Evolutionary conservation across 2,888 invertebrate genomes (phyloP).

Genomic region (Lepeophtheirus nordmannii): DNA sequence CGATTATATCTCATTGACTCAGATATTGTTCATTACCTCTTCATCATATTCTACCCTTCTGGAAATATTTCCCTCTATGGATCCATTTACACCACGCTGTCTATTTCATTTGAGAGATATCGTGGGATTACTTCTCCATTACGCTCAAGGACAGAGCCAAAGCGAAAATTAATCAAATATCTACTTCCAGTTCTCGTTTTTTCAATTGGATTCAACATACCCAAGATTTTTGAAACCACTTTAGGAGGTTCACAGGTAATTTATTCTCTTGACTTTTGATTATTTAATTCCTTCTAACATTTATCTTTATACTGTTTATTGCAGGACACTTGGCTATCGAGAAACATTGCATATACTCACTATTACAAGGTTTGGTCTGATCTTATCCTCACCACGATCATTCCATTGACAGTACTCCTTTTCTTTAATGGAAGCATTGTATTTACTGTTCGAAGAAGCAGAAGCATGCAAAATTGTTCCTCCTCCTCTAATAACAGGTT

Average conservation of each 20-base stretch:
- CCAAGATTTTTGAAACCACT: slow-evolving; percentile 9
- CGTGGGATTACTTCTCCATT: slow-evolving; percentile 9
- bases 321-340: neutral
- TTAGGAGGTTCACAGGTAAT: slow-evolving; percentile 7
- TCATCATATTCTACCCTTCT: neutral
- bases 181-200: slow-evolving; percentile 11
- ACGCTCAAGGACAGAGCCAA: slow-evolving; percentile 17
- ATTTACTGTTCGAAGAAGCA: neutral
- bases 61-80: neutral
- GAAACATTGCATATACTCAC: slow-evolving; percentile 11
- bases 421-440: slow-evolving; percentile 18
- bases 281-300: neutral
- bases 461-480: slow-evolving; percentile 4
- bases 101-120: neutral
- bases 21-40: neutral
- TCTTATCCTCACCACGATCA: slow-evolving; percentile 15
- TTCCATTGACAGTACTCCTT: slow-evolving; percentile 8
- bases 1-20: neutral
- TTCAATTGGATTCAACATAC: slow-evolving; percentile 15
- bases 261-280: neutral
- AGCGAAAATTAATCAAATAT: slow-evolving; percentile 11
- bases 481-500: neutral
- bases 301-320: neutral
- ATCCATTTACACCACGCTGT: neutral
- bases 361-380: slow-evolving; percentile 22